A percentile compares a stretch with the other conserved stretches of the same genome.
phyloP scores from a whole-genome alignment of 2,888 invertebrate genomes.

The Eilema depressum region DNA sequence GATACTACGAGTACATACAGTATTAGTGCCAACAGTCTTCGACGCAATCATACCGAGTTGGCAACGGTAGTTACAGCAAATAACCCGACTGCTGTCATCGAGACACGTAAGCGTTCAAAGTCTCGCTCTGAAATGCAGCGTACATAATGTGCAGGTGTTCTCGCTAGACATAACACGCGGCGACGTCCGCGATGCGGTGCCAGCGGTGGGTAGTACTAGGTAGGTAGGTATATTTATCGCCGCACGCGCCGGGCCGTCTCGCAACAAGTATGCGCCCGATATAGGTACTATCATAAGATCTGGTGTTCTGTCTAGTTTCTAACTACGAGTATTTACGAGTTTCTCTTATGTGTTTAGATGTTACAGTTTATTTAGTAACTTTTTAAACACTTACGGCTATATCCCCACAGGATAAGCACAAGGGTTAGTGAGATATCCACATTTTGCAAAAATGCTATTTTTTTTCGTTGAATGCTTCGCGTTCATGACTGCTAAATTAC shows the following conservation, averaged over 20 bases:
- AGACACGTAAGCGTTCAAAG: conserved; percentile 23
- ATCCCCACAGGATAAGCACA: too few species aligned
- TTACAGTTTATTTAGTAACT: not conserved
- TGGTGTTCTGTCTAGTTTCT: conserved; percentile 25
- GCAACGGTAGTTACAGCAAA: conserved; percentile 33
- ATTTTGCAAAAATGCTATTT: too few species aligned
- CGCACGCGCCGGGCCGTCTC: conserved; percentile 70
- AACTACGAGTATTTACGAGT: not conserved
- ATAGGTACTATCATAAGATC: conserved; percentile 52
- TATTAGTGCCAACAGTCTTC: not conserved
- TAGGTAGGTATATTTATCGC: conserved; percentile 52
- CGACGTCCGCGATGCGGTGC: conserved; percentile 58
- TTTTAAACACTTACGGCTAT: not conserved
- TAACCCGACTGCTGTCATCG: conserved; percentile 25
- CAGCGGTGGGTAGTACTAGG: conserved; percentile 48
- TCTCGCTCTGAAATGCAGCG: conserved; percentile 15
- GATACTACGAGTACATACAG: not conserved
- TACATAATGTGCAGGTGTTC: conserved; percentile 48
- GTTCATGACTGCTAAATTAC: too few species aligned
- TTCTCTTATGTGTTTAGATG: not conserved
- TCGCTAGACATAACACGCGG: conserved; percentile 48
- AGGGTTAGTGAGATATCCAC: too few species aligned
- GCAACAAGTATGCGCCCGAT: conserved; percentile 51
- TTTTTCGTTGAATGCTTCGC: too few species aligned
- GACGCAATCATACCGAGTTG: conserved; percentile 11